Percentiles rank a stretch among this genome's conserved stretches.
Evolutionary conservation across 2,888 invertebrate genomes (phyloP).

Genomic region (Orthosia gothica): DNA sequence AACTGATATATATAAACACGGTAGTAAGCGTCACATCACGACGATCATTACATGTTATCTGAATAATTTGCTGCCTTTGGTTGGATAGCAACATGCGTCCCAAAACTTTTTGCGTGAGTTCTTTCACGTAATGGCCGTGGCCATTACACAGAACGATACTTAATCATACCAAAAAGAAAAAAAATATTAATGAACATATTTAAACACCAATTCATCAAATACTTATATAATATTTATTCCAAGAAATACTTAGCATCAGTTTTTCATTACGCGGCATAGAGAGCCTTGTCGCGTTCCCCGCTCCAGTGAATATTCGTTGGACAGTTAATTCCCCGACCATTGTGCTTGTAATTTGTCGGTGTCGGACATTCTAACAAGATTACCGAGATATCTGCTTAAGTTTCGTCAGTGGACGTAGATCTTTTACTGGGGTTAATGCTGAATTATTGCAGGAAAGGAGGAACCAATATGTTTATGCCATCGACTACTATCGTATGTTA

Average conservation of each 20-base stretch:
- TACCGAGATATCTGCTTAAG: slow-evolving; percentile 7
- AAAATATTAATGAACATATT: not conserved
- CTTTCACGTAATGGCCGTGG: not conserved
- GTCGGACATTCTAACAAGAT: slow-evolving; percentile 19
- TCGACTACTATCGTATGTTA: not conserved
- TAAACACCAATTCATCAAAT: not conserved
- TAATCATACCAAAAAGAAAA: not conserved
- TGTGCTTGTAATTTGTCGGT: slow-evolving; percentile 21
- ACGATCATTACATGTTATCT: slow-evolving; percentile 10
- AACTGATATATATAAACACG: no score
- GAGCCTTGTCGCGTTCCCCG: not conserved
- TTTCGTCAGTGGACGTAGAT: slow-evolving; percentile 1
- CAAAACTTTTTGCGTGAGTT: not conserved
- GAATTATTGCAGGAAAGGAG: not conserved
- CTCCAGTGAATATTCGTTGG: not conserved
- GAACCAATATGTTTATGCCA: not conserved
- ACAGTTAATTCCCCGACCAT: slow-evolving; percentile 5
- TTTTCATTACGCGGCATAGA: not conserved
- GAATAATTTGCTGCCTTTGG: not conserved
- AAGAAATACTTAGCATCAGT: not conserved
- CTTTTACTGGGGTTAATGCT: not conserved
- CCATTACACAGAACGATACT: not conserved
- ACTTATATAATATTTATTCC: no score
- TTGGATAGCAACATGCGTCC: not conserved
- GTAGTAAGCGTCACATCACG: not conserved